Base-by-base conservation (phyloP, 1,140 invertebrate species). In the Pomacea maculata region DNA sequence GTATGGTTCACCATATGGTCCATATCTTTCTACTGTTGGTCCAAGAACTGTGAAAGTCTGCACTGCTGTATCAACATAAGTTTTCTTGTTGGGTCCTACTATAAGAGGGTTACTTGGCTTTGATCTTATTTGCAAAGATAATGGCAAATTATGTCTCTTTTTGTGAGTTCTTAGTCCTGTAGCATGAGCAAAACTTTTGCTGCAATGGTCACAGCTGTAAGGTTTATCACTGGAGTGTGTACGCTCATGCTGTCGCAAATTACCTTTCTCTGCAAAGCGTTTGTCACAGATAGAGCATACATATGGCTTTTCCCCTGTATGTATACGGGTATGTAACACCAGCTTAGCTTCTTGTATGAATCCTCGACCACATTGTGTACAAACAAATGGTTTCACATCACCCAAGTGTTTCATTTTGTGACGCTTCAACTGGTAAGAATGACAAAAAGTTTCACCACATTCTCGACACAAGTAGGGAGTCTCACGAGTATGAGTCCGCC, bases 391-490 rank as follows among this genome's bases (percentile, higher is more conserved):
- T 29, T 78, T 78, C 52, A 78, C 57, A 54, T 78, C 77, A 11
- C 77, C 77, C 17, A 25, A 70, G 77, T 78, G 77, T 67, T 78
- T 78, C 77, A 78, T 21, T 21, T 52, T 70, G 77, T 78, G 77
- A n/a, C 77, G 77, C 54, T 78, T 78, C 67, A 78, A 52, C n/a
- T 78, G 77, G 52, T 78, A 78, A 9, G 65, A 70, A 54, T 78
- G 77, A 45, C 77, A 78, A 21, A 78, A 78, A 1, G 77, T 78
- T 71, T 78, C 77, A 15, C 77, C 77, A 78, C 80, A 82, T 52
- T 76, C 70, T 15, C 75, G 74, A 45, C 80, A 82, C 25, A 77
- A 29, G 29, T 73, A 82, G 12, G 76, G 80, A n/a, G 55, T 82
- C 25, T 82, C 76, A 17, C 80, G 74, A 55, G 80, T 76, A 70